These are phyloP conservation scores for Python bivittatus DNA, from an alignment of 2,113 vertebrate species.

Conservation along the genomic window DNA sequence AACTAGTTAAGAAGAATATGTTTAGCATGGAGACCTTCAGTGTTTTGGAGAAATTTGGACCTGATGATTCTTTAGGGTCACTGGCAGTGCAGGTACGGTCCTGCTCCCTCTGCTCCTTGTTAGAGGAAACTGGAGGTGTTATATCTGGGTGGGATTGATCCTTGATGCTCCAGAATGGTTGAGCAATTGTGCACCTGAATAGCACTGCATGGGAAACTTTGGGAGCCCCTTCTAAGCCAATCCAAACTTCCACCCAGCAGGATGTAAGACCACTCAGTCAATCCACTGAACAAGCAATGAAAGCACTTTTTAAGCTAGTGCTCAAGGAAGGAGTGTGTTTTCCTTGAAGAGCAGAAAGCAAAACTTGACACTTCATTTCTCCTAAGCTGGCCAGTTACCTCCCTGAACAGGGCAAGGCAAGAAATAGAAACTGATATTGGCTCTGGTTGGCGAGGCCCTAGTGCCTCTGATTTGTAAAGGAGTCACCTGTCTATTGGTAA, in stretches of 20 bases:
- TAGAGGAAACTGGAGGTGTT: background rate
- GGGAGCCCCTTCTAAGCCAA: background rate
- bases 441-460: background rate
- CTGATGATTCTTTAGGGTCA: background rate
- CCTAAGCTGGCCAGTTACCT: background rate
- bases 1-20: too few species aligned
- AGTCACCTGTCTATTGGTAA: background rate
- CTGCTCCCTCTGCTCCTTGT: background rate
- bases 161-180: background rate
- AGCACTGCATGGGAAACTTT: background rate
- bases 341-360: background rate
- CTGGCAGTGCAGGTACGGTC: background rate
- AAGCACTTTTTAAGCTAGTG: background rate
- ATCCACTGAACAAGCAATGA: background rate
- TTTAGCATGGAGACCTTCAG: too few species aligned
- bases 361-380: background rate
- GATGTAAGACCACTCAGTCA: background rate
- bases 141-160: background rate
- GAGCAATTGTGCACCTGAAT: background rate
- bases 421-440: background rate
- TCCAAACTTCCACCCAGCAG: background rate
- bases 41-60: background rate
- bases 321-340: background rate
- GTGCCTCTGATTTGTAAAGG: too few species aligned
- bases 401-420: background rate